These are phyloP conservation scores for Stegodyphus mimosarum DNA, from an alignment of 1,140 invertebrate species.

Conservation along the genomic window DNA sequence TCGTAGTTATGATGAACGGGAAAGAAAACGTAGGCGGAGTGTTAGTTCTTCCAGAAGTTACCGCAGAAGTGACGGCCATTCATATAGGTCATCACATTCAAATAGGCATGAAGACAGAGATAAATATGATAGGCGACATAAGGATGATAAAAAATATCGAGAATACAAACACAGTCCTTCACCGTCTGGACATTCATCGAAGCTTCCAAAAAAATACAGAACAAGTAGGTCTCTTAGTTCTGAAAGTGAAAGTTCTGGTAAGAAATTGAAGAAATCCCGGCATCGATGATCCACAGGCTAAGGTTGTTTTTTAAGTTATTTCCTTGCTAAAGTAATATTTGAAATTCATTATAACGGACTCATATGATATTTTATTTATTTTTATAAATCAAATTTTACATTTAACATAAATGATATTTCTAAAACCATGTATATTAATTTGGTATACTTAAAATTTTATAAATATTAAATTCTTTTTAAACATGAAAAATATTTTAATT, in stretches of 20 bases:
- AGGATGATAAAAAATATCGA: neutral
- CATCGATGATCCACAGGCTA: constrained; percentile 11
- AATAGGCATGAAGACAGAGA: neutral
- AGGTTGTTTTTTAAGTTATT: constrained; percentile 15
- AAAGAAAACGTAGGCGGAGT: constrained; percentile 7
- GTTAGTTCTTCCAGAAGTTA: neutral
- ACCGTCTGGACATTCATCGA: neutral
- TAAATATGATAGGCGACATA: constrained; percentile 8
- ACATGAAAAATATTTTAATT: too few relatives aligned
- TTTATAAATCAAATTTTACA: too few relatives aligned
- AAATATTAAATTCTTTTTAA: too few relatives aligned
- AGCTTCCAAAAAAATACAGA: constrained; percentile 36
- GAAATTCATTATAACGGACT: too few relatives aligned
- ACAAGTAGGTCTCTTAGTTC: constrained; percentile 45
- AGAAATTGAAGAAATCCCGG: constrained; percentile 48
- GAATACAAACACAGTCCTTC: constrained; percentile 7
- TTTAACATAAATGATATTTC: too few relatives aligned
- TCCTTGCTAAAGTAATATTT: too few relatives aligned
- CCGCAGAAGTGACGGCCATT: neutral
- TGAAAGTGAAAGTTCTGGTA: constrained; percentile 41
- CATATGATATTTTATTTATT: too few relatives aligned
- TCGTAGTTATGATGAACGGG: constrained; percentile 21
- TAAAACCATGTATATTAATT: too few relatives aligned
- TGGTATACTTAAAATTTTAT: too few relatives aligned
- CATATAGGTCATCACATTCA: neutral